Base-by-base conservation (phyloP, 2,113 vertebrate genomes). In the Phodopus roborovskii region DNA sequence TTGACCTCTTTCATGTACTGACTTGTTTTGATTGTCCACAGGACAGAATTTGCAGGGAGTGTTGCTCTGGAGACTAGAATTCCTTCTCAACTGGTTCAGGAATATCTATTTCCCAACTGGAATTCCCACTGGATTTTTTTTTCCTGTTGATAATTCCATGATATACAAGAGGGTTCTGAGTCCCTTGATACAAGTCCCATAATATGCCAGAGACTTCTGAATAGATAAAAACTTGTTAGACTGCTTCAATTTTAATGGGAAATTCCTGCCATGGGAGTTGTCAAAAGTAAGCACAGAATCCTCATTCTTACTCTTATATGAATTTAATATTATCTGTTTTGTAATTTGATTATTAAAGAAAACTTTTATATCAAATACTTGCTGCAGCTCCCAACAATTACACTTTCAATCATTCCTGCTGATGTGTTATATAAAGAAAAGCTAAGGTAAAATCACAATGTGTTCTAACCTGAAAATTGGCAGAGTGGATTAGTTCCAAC, bases 401-500 rank as follows among this genome's bases (percentile, higher is more conserved):
- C 7, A 33, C 92, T 90, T 90, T 94, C 84, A 96, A 28, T 87
- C 50, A 83, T 39, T 75, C 75, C 79, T 45, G 71, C 26, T 90
- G 45, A 92, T 86, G 86, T 96, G 74, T 87, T 74, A 78, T 45
- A 50, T 94, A 42, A 82, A 95, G 87, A 93, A 92, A 81, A 45
- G 19, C 28, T 85, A 74, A 84, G 64, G 60, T 66, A 58, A 95
- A 88, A 42, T 24, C 58, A 91, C n/a, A 85, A 1, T 48, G 48
- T 83, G 7, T 88, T 88, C 74, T 94, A 42, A 86, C 9, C 13
- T 90, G 68, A 36, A 94, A 90, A 66, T 6, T 64, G 78, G 70
- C 4, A 64, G 56, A 79, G 53, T 22, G 50, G n/a, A 81, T 96
- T 74, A 53, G 45, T 84, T 94, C 19, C 17, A 90, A 62, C 5